Base-by-base conservation (phyloP, 2,888 invertebrate species). In the Ormyrus labotus region DNA sequence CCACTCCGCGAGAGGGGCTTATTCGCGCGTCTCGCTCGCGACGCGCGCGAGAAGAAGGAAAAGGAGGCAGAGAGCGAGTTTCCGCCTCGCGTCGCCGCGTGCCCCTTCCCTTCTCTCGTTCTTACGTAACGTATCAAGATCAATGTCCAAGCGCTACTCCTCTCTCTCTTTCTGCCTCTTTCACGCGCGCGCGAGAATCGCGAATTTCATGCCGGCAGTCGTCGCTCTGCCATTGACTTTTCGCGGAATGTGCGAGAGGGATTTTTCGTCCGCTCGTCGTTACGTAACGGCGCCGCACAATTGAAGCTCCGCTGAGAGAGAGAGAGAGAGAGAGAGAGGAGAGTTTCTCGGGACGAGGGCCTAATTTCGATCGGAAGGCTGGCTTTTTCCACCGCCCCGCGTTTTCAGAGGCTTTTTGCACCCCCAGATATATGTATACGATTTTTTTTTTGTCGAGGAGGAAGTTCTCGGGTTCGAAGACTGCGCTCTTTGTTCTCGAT, bases 191-290 rank as follows among this genome's bases (percentile, higher is more conserved):
- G 69, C n/a, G 70, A 50, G 65, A 78, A 83, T 77, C 75, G 84
- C 75, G 81, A 79, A 82, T 83, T 84, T 84, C 80, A 83, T 82
- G 84, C 83, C 76, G 65, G 74, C 81, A 51, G 69, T 55, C 64
- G 53, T 55, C 47, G 11, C n/a, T 6, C 71, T 78, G 74, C 78
- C 78, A 81, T 78, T 81, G 81, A 81, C 81, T 81, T 71, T 75
- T 78, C 64, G 9, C 60, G 70, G 60, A 73, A 63, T 68, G 71
- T 63, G 50, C 51, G 48, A 7, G 48, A 61, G 71, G 47, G 48
- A 61, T 7, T 67, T 74, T 70, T 60, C 71, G 64, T 63, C 53
- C 45, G 34, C 34, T 4, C 55, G 55, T n/a, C 13, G 55, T 63
- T 72, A 13, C 64, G 11, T 51, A 72, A 63, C 45, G 19, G 2